Base-by-base conservation (phyloP, 2,797 vertebrate species). In the Coranthus polyacanthus region DNA sequence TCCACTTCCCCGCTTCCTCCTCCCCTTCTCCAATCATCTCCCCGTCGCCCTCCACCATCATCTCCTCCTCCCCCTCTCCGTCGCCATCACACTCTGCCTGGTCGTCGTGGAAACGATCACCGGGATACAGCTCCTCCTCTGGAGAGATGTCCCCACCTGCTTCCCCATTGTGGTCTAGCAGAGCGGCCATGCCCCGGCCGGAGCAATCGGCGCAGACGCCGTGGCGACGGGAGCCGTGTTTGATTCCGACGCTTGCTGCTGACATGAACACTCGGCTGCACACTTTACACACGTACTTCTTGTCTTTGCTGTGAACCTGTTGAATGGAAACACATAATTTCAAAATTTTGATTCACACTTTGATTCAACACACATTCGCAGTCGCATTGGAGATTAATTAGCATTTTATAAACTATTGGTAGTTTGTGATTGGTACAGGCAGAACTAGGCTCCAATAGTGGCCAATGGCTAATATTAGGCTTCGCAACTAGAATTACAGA, bases 301-400 rank as follows among this genome's bases (percentile, higher is more conserved):
- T 99, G 72, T 99, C 98, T 88, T 99, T 99, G 91, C 97, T 99
- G 95, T 99, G 98, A 10, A 99, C 98, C 98, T 99, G 90, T 46
- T n/a, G 52, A 37, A 1, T 0, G 0, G 29, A 84, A 26, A 79
- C 5, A 56, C 12, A 73, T 0, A 0, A 17, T 55, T 63, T 44
- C 0, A 47, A 42, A 12, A 6, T 12, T 12, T 12, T 20, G 2
- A 50, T 26, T 21, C 2, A 46, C 20, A 18, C 37, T 6, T 12
- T 39, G 13, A 10, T 26, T 32, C 7, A 32, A 9, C 2, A 32
- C 29, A 32, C 29, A 32, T n/a, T n/a, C n/a, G n/a, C n/a, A n/a
- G n/a, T 10, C 29, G 10, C 29, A 32, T 32, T 32, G 10, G 29
- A 32, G 29, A 10, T 32, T 10, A 32, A 8, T 32, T 32, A 9